A percentile compares a stretch with the other conserved stretches of the same genome.
phyloP scores from a whole-genome alignment of 1,140 invertebrate genomes.

The Elysia chlorotica region DNA sequence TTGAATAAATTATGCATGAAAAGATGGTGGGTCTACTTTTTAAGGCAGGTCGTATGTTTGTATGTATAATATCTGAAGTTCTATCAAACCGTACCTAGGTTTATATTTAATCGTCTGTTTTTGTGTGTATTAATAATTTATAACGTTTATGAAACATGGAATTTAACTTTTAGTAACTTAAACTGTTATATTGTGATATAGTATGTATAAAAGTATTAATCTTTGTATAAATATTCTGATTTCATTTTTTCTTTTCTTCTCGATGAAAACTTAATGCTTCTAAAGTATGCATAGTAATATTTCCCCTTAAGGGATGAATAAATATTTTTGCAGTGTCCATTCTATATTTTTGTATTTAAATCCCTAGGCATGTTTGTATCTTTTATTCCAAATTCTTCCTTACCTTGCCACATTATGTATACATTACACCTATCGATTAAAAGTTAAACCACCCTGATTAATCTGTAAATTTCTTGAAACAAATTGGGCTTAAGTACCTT shows the following conservation, averaged over 20 bases:
- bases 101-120: not conserved
- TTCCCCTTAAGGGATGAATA: not conserved
- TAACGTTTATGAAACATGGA: too few relatives aligned
- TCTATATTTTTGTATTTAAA: not conserved
- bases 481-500: not conserved
- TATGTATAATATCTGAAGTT: not conserved
- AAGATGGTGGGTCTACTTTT: not conserved
- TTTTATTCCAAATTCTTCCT: not conserved
- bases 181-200: too few relatives aligned
- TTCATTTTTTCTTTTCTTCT: too few relatives aligned
- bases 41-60: not conserved
- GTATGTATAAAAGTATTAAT: too few relatives aligned
- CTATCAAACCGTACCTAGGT: not conserved
- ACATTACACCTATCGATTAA: not conserved
- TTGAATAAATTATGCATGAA: not conserved
- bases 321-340: not conserved
- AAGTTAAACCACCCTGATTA: not conserved
- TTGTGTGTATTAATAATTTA: too few relatives aligned
- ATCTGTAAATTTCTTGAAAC: not conserved
- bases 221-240: too few relatives aligned
- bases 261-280: too few relatives aligned
- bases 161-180: too few relatives aligned
- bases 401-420: not conserved
- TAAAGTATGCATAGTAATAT: too few relatives aligned
- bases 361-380: not conserved